Evolutionary conservation across 2,113 vertebrate genomes (phyloP), one percentile per base, ranked within the genome.

Genomic region (Pogona vitticeps): DNA sequence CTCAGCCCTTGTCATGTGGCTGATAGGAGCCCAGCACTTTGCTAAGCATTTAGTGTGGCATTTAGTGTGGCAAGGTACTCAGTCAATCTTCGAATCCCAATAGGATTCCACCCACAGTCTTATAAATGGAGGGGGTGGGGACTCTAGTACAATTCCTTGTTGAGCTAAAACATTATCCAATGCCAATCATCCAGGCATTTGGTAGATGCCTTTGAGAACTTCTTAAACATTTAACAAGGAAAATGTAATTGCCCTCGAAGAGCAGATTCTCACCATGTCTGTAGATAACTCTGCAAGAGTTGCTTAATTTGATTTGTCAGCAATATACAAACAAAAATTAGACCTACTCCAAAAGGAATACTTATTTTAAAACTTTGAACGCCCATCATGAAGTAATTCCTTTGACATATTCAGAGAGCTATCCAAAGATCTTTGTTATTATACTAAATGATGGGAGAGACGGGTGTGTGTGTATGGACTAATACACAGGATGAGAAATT

Each of bases 311-410:
- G 90, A 82, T 85, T 86, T 78, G 46, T 91, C 81, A 87, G 61
- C 86, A 88, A 94, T 91, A 92, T 76, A 92, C 92, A 94, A 95
- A 91, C 87, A 94, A 95, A 86, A 91, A 17, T 38, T 31, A 86
- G 87, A 91, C 21, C 33, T 33, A 73, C 85, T 91, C 91, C 94
- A 95, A 95, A 93, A 80, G 92, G 93, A 96, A 94, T 94, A 93
- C 94, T 95, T 92, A 92, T 93, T 95, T 94, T 89, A 89, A 94
- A 93, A 88, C 80, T 90, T 70, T 82, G 88, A 92, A 77, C 75
- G 88, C 80, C 73, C 89, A 94, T 65, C 82, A 78, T 91, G 89
- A 94, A 92, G 88, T 93, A 92, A 94, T 75, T 80, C 76, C 71
- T 90, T 92, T 94, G 95, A 95, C 94, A 94, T 89, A 86, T 83